Conservation (phyloP, 2,797 vertebrate genomes). For the Enteromius fasciolatus region DNA sequence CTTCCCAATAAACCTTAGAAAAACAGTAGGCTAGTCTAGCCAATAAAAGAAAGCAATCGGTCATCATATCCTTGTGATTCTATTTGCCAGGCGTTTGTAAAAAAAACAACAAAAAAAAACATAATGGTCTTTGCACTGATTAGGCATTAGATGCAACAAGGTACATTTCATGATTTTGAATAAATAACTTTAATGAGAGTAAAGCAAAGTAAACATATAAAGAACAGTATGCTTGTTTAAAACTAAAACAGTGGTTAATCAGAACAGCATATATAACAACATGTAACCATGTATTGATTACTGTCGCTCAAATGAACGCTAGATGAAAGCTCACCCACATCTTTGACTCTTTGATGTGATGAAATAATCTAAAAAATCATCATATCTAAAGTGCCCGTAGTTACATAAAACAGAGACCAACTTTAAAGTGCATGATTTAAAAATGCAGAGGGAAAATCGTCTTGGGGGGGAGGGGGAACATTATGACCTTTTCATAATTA, state of each 20-base stretch:
- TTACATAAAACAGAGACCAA: constrained; percentile 47
- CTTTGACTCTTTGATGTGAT: constrained; percentile 13
- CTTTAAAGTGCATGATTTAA: constrained; percentile 54
- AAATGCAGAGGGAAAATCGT: constrained; percentile 42
- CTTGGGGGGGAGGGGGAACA: neutral
- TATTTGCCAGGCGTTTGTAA: neutral
- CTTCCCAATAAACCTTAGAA: neutral
- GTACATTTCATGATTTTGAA: constrained; percentile 58
- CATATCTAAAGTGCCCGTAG: constrained; percentile 42
- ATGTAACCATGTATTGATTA: constrained; percentile 58
- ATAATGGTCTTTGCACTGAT: neutral
- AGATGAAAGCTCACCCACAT: neutral
- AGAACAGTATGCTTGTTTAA: constrained; percentile 16
- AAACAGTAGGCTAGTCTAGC: neutral
- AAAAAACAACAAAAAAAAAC: neutral
- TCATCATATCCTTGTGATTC: neutral
- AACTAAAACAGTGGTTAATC: neutral
- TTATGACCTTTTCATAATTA: neutral
- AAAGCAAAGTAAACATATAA: constrained; percentile 55
- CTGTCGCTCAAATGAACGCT: constrained; percentile 24
- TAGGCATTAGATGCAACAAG: constrained; percentile 50
- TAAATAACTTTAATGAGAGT: constrained; percentile 56
- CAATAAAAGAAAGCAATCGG: neutral
- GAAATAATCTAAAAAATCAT: constrained; percentile 8
- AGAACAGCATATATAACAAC: constrained; percentile 45